Evolutionary conservation across 92 coral and sea anemone genomes (phyloP).

Genomic region (Nematostella vectensis): DNA sequence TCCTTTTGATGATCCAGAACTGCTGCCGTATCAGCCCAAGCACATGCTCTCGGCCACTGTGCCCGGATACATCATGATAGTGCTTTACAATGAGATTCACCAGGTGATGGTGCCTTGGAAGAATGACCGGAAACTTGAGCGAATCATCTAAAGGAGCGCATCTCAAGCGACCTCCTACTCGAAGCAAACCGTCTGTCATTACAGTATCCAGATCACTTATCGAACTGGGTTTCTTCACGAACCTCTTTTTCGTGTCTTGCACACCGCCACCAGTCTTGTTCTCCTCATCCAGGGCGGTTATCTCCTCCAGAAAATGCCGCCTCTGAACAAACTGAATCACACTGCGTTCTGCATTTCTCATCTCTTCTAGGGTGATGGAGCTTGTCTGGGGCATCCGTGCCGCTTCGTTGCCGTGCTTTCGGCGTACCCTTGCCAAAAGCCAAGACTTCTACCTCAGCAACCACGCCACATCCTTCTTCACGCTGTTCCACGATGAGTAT

Average conservation of each 20-base stretch:
- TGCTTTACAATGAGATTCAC: slow-evolving; percentile 9
- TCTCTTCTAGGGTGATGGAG: slow-evolving; percentile 4
- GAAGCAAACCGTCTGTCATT: slow-evolving; percentile 11
- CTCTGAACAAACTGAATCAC: slow-evolving; percentile 15
- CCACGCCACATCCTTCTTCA: slow-evolving; percentile 23
- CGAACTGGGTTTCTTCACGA: slow-evolving; percentile 15
- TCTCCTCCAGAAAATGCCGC: slow-evolving; percentile 1
- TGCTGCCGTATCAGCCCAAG: slow-evolving; percentile 17
- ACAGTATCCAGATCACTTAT: slow-evolving; percentile 15
- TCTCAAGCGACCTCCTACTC: slow-evolving; percentile 26
- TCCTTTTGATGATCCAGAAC: slow-evolving; percentile 25
- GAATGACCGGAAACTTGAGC: slow-evolving; percentile 19
- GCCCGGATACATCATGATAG: slow-evolving; percentile 23
- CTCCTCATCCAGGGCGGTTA: slow-evolving; percentile 8
- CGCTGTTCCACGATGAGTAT: slow-evolving; percentile 21
- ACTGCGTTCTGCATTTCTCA: slow-evolving; percentile 13
- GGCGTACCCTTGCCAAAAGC: background rate
- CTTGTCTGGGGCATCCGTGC: too few relatives aligned
- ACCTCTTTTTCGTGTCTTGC: background rate
- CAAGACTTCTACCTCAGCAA: slow-evolving; percentile 10
- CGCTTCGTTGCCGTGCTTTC: too few relatives aligned
- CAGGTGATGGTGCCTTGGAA: slow-evolving; percentile 26
- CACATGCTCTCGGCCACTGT: slow-evolving; percentile 23
- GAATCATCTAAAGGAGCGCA: slow-evolving; percentile 8
- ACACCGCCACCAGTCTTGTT: background rate